phyloP scores from a whole-genome alignment of 2,113 vertebrate species.

The Gallinago undulata region DNA sequence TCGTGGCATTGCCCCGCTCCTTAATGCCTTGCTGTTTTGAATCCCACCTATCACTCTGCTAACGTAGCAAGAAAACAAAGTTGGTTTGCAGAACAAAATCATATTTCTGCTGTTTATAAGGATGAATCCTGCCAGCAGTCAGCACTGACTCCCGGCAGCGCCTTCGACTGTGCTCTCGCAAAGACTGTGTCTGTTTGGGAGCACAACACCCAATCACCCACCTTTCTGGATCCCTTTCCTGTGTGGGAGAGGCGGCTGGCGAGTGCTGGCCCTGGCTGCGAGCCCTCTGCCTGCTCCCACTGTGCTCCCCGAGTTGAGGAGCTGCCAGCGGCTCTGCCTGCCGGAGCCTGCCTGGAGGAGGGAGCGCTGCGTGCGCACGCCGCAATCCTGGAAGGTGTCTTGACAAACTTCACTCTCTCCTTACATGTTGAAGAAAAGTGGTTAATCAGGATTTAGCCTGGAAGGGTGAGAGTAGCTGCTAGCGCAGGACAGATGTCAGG shows the following conservation, averaged over 20 bases:
- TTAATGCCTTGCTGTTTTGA: neutral
- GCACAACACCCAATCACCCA: neutral
- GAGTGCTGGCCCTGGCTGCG: rapidly evolving
- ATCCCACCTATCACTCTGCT: neutral
- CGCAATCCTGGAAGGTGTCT: neutral
- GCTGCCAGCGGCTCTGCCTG: neutral
- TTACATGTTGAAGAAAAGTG: neutral
- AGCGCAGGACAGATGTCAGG: neutral
- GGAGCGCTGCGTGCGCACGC: rapidly evolving
- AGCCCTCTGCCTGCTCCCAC: neutral
- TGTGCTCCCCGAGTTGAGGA: neutral
- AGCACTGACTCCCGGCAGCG: rapidly evolving
- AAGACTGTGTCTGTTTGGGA: neutral
- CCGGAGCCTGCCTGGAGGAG: neutral
- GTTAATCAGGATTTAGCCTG: neutral
- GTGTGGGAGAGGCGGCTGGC: neutral
- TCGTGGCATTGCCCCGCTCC: neutral
- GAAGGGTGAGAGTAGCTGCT: neutral
- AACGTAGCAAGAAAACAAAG: neutral
- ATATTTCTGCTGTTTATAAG: neutral
- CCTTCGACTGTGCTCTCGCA: neutral
- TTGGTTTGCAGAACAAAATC: neutral
- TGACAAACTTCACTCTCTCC: neutral
- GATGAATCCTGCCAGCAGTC: neutral
- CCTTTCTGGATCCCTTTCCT: neutral